Conservation (phyloP, 2,888 invertebrate genomes). For the Tipula helvola region DNA sequence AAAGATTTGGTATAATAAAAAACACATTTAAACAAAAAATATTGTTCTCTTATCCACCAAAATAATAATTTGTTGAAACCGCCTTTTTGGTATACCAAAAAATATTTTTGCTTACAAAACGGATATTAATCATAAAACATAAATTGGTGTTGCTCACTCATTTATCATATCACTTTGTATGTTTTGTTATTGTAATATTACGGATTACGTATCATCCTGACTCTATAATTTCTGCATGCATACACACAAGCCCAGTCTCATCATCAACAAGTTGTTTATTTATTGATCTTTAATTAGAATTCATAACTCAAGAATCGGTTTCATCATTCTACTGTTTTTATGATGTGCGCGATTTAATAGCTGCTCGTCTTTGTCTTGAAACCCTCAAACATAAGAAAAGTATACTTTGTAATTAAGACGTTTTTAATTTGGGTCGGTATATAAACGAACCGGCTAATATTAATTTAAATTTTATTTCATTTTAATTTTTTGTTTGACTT, state of each 20-base stretch:
- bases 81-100: neutral
- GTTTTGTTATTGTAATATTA: neutral
- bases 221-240: neutral
- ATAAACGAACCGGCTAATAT: neutral
- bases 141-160: conserved; percentile 7
- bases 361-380: neutral
- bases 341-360: neutral
- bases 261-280: conserved; percentile 8
- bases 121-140: conserved; percentile 6
- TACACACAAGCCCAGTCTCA: neutral
- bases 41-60: neutral
- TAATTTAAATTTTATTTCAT: neutral
- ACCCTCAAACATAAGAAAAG: neutral
- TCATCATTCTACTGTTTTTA: neutral
- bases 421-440: neutral
- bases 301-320: neutral
- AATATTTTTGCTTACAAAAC: neutral
- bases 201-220: neutral
- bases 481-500: neutral
- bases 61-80: neutral
- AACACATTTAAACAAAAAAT: neutral
- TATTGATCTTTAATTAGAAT: conserved; percentile 9
- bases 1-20: neutral
- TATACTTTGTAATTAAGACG: neutral
- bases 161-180: conserved; percentile 4